Base-by-base conservation (phyloP, 30 jellyfish, hydroid and myxozoan genomes). In the Aurelia coerulea region DNA sequence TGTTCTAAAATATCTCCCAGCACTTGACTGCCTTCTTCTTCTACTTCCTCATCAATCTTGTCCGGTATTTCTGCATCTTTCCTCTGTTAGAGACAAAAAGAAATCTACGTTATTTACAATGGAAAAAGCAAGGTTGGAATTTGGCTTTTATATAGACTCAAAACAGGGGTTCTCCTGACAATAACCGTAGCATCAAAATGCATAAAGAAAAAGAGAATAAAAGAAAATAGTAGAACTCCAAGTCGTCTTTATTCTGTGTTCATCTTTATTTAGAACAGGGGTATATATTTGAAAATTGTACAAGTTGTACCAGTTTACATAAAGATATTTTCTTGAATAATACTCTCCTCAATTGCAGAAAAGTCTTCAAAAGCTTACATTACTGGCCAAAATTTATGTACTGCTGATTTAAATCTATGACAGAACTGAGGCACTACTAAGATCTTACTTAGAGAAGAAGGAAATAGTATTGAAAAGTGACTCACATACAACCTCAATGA, bases 1-100 rank as follows among this genome's bases (percentile, higher is more conserved):
- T 86, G 88, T 74, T 94, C 99, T 50, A 90, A 74, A 66, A 94
- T 67, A 79, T 94, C 97, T 15, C 96, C 89, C 58, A 94, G 92
- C 14, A 90, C 86, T 49, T 51, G 79, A n/a, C 83, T 78, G 12
- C 87, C 96, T 52, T 76, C 97, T 66, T 91, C 98, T 62, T 92
- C 98, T 34, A 78, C 74, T 54, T 81, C 97, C 63, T 53, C 62
- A 9, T 92, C 97, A 15, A 76, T 70, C 18, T 77, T 69, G 69
- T 70, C 84, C 23, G 98, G 97, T 19, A 90, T 76, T 60, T 90
- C 97, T n/a, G 81, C 87, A 60, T 65, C 88, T 67, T 81, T 79
- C 46, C 96, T 74, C 97, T 80, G 72, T 32, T 81, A 68, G 53
- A 11, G 9, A 32, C n/a, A 33, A 76, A 31, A 16, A 10, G 49